A percentile compares a stretch with the other conserved stretches of the same genome.
phyloP scores from a whole-genome alignment of 2,888 invertebrate genomes.

The Nomada lathburiana region DNA sequence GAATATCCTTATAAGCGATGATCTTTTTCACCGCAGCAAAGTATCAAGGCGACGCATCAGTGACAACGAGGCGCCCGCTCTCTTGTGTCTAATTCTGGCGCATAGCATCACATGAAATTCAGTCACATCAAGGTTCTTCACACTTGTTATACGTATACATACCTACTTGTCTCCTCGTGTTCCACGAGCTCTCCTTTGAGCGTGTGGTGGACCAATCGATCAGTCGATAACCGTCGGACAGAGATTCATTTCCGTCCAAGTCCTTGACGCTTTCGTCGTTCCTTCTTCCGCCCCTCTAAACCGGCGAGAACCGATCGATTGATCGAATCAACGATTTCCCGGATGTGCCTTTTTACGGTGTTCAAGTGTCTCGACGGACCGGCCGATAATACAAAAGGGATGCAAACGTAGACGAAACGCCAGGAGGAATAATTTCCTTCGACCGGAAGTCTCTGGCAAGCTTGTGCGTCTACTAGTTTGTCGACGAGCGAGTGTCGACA shows the following conservation, averaged over 20 bases:
- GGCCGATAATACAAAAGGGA: slow-evolving; percentile 28
- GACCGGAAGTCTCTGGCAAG: slow-evolving; percentile 12
- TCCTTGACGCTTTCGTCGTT: slow-evolving; percentile 33
- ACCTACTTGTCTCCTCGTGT: too few relatives aligned
- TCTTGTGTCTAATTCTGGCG: slow-evolving; percentile 38
- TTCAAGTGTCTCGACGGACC: slow-evolving; percentile 45
- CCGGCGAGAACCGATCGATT: slow-evolving; percentile 47
- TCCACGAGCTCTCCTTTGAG: neutral
- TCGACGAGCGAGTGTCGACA: neutral
- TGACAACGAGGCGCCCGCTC: slow-evolving; percentile 8
- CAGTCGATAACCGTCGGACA: slow-evolving; percentile 34
- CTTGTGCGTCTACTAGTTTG: neutral
- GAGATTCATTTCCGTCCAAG: slow-evolving; percentile 49
- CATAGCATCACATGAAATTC: slow-evolving; percentile 32
- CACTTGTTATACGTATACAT: neutral
- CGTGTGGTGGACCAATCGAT: slow-evolving; percentile 48
- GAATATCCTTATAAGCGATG: slow-evolving; percentile 37
- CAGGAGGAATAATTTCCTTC: slow-evolving; percentile 32
- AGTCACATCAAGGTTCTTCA: slow-evolving; percentile 41
- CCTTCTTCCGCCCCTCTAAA: slow-evolving; percentile 22
- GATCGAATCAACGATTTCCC: slow-evolving; percentile 65
- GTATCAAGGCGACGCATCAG: neutral
- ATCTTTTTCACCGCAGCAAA: slow-evolving; percentile 25
- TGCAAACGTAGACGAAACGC: neutral
- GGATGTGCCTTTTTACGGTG: slow-evolving; percentile 58